Conservation (phyloP, 2,888 invertebrate species). For the Chloroclystis v-ata region DNA sequence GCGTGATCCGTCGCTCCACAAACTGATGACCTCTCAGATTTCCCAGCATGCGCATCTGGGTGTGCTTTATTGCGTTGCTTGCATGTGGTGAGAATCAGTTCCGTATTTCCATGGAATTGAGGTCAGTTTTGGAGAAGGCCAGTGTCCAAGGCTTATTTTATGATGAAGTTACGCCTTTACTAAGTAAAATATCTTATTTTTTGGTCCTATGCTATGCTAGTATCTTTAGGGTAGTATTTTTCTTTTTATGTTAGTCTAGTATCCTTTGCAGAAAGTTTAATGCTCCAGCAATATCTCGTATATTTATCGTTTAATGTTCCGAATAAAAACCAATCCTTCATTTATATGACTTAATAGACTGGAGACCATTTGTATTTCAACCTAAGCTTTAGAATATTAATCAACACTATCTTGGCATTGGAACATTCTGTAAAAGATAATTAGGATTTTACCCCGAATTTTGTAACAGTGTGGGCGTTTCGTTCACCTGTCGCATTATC, state of each 20-base stretch:
- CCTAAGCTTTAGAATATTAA: background rate
- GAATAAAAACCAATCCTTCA: no score
- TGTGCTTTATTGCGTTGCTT: conserved; percentile 46
- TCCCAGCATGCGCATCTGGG: conserved; percentile 46
- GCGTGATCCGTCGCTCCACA: conserved; percentile 28
- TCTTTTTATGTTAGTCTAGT: no score
- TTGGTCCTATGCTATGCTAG: background rate
- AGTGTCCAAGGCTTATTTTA: conserved; percentile 12
- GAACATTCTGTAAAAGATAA: conserved; percentile 6
- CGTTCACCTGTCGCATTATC: conserved; percentile 50
- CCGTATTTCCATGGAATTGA: conserved; percentile 50
- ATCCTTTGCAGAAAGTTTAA: no score
- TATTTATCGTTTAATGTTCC: no score
- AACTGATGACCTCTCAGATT: conserved; percentile 44
- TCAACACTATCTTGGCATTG: background rate
- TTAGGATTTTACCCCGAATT: conserved; percentile 15
- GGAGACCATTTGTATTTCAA: no score
- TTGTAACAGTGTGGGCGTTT: conserved; percentile 39
- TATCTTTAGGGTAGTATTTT: no score
- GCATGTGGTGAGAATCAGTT: conserved; percentile 41
- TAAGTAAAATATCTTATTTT: no score
- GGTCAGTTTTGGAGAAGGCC: conserved; percentile 41
- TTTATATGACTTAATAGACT: no score
- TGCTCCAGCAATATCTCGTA: no score
- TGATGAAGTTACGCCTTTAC: conserved; percentile 17